A percentile compares a stretch with the other conserved stretches of the same genome.
These are phyloP conservation scores for Drosophila limbata DNA, from an alignment of 2,888 invertebrate genomes.

Conservation along the genomic window DNA sequence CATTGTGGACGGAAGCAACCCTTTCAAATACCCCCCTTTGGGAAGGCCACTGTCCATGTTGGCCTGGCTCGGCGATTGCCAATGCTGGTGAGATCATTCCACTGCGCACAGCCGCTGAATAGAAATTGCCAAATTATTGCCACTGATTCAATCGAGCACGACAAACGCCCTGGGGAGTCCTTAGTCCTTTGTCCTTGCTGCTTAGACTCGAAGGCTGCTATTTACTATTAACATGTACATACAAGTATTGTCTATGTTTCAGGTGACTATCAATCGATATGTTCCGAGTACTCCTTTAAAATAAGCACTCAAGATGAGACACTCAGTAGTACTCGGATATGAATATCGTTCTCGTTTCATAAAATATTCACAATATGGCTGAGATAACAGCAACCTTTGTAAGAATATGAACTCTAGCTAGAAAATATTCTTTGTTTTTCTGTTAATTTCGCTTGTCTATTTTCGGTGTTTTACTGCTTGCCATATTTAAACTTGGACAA, in stretches of 20 bases:
- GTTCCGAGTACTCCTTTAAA: not conserved
- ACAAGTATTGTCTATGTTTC: conserved; percentile 12
- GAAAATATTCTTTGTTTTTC: not conserved
- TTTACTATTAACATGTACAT: conserved; percentile 11
- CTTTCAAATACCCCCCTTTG: conserved; percentile 14
- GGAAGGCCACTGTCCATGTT: conserved; percentile 23
- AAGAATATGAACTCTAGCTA: not conserved
- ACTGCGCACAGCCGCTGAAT: conserved; percentile 67
- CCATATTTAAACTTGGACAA: conserved; percentile 26
- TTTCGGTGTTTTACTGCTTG: conserved; percentile 2
- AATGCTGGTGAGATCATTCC: conserved; percentile 62
- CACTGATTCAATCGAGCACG: conserved; percentile 75
- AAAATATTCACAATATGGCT: not conserved
- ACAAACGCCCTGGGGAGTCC: conserved; percentile 37
- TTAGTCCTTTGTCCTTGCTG: conserved; percentile 8
- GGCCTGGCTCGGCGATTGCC: conserved; percentile 23
- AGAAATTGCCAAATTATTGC: conserved; percentile 80
- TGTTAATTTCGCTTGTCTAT: not conserved
- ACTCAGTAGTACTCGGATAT: no score
- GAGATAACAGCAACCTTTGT: not conserved
- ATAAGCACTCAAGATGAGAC: not conserved
- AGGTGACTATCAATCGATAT: conserved; percentile 11
- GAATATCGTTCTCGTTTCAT: not conserved
- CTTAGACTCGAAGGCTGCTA: conserved; percentile 4
- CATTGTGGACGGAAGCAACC: conserved; percentile 16